Conservation (phyloP, 1,140 invertebrate genomes). For the Drosophila pruinosa region DNA sequence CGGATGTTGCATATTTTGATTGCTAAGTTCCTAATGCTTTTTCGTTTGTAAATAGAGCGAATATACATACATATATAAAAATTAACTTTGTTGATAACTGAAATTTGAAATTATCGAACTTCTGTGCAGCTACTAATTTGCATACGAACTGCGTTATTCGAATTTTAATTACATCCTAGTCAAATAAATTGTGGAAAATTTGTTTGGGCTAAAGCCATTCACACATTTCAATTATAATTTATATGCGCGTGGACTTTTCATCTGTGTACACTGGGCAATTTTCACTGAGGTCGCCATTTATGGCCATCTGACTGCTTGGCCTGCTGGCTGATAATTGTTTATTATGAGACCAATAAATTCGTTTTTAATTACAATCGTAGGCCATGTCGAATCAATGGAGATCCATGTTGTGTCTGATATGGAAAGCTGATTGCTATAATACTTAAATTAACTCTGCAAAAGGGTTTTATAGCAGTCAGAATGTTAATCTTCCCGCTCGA, state of each 20-base stretch:
- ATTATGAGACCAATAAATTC: slow-evolving; percentile 10
- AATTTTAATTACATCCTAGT: slow-evolving; percentile 25
- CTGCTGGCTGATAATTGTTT: slow-evolving; percentile 10
- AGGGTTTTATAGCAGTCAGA: not conserved
- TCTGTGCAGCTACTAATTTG: slow-evolving; percentile 9
- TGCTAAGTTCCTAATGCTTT: slow-evolving; percentile 30
- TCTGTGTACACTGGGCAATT: slow-evolving; percentile 6
- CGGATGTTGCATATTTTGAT: not conserved
- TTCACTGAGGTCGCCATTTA: slow-evolving; percentile 15
- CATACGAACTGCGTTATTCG: slow-evolving; percentile 5
- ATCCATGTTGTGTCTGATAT: not conserved
- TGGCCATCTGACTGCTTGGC: slow-evolving; percentile 4
- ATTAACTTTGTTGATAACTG: slow-evolving; percentile 20
- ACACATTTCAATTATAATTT: slow-evolving; percentile 22
- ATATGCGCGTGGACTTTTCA: not conserved
- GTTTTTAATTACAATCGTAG: slow-evolving; percentile 13
- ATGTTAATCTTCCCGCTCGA: not conserved
- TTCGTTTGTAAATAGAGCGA: slow-evolving; percentile 26
- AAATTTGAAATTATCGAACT: not conserved
- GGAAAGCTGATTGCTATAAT: not conserved
- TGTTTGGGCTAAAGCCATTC: slow-evolving; percentile 4
- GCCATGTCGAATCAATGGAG: not conserved
- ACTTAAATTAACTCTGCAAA: not conserved
- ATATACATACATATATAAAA: slow-evolving; percentile 5
- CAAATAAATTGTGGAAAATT: slow-evolving; percentile 28